These are phyloP conservation scores for Thamnophis sirtalis DNA, from an alignment of 2,113 vertebrate species.

Conservation along the genomic window DNA sequence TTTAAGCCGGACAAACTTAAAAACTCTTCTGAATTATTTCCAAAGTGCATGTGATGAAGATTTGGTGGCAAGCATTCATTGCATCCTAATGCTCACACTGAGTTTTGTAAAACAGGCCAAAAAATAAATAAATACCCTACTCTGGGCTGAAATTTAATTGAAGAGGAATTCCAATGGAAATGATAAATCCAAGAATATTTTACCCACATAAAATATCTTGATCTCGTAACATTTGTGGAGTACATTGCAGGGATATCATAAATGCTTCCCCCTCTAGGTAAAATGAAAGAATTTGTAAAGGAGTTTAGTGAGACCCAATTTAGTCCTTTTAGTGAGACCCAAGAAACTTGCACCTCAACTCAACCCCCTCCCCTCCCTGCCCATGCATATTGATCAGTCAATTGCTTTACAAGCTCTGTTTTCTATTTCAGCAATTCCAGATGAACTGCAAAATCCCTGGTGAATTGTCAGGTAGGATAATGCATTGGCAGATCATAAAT, in stretches of 20 bases:
- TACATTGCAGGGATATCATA: not conserved
- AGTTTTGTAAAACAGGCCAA: not conserved
- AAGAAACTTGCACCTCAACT: not conserved
- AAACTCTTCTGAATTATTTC: not conserved
- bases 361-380: not conserved
- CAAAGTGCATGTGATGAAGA: not conserved
- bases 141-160: not conserved
- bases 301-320: not conserved
- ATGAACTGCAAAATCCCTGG: not conserved
- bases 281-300: not conserved
- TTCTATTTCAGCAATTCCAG: not conserved
- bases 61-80: not conserved
- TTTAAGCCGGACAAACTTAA: constrained; percentile 23
- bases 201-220: not conserved
- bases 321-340: not conserved
- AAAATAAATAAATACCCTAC: not conserved
- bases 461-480: not conserved
- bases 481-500: not conserved
- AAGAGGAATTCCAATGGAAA: not conserved
- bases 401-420: not conserved
- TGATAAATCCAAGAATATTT: not conserved
- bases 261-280: not conserved
- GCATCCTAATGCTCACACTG: not conserved
- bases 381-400: not conserved
- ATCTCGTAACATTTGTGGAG: not conserved